Evolutionary conservation across 1,140 invertebrate genomes (phyloP).

Genomic region (Aphidius gifuensis): DNA sequence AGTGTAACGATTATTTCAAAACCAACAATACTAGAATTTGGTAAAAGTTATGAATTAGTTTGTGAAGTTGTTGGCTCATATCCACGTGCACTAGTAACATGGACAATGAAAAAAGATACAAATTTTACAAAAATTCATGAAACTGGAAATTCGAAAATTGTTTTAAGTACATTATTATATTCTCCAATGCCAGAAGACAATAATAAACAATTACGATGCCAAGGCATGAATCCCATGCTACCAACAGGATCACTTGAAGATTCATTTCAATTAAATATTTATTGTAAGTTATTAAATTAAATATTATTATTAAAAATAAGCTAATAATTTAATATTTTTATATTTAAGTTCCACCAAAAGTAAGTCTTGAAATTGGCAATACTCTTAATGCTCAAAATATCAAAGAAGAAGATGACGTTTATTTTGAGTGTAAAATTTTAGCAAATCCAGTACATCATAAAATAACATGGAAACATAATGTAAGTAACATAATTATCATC

Average conservation of each 20-base stretch:
- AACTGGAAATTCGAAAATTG: slow-evolving; percentile 64
- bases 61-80: slow-evolving; percentile 81
- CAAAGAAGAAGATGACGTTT: slow-evolving; percentile 89
- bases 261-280: slow-evolving; percentile 76
- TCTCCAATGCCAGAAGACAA: slow-evolving; percentile 80
- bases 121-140: slow-evolving; percentile 62
- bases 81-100: slow-evolving; percentile 75
- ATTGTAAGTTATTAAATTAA: slow-evolving; percentile 68
- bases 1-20: slow-evolving; percentile 73
- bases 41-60: slow-evolving; percentile 69
- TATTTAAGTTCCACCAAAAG: slow-evolving; percentile 77
- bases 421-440: slow-evolving; percentile 87
- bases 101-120: slow-evolving; percentile 71
- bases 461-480: slow-evolving; percentile 84
- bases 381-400: slow-evolving; percentile 83
- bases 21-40: slow-evolving; percentile 71
- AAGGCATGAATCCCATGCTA: slow-evolving; percentile 76
- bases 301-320: neutral
- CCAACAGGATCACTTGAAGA: slow-evolving; percentile 73
- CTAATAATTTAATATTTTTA: slow-evolving; percentile 24
- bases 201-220: slow-evolving; percentile 76
- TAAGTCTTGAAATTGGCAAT: slow-evolving; percentile 76
- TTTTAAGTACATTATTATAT: slow-evolving; percentile 75
- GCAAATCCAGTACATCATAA: slow-evolving; percentile 82
- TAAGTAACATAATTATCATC: slow-evolving; percentile 55